phyloP scores from a whole-genome alignment of 2,888 invertebrate species.

The Cephus rjabovi region DNA sequence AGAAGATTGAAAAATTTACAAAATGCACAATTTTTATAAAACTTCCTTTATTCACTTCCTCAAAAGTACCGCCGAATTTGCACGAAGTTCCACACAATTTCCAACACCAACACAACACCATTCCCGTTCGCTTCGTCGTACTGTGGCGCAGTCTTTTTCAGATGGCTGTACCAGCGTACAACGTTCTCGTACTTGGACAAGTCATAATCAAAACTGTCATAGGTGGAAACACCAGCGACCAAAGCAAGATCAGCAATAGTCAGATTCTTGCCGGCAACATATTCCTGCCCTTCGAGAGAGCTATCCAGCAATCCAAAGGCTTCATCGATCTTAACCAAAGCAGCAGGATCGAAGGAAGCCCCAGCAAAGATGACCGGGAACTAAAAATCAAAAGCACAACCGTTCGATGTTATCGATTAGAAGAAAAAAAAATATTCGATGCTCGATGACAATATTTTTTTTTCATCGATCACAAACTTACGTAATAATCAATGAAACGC shows the following conservation, averaged over 20 bases:
- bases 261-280: constrained; percentile 75
- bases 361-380: constrained; percentile 67
- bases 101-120: too few relatives aligned
- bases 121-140: constrained; percentile 63
- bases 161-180: constrained; percentile 71
- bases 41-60: background rate
- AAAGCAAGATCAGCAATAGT: constrained; percentile 82
- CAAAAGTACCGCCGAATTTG: background rate
- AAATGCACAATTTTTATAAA: background rate
- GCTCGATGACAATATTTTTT: too few relatives aligned
- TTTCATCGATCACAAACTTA: constrained; percentile 64
- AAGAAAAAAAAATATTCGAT: too few relatives aligned
- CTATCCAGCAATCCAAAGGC: constrained; percentile 76
- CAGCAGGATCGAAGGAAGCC: constrained; percentile 71
- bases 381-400: constrained; percentile 18
- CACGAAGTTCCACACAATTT: background rate
- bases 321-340: constrained; percentile 76
- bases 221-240: constrained; percentile 77
- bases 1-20: too few relatives aligned
- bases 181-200: constrained; percentile 77
- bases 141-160: constrained; percentile 70
- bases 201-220: constrained; percentile 68
- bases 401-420: too few relatives aligned
- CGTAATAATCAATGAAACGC: constrained; percentile 79
- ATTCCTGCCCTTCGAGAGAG: constrained; percentile 76